Conservation (phyloP, 2,797 vertebrate genomes). For the Allenopithecus nigroviridis region DNA sequence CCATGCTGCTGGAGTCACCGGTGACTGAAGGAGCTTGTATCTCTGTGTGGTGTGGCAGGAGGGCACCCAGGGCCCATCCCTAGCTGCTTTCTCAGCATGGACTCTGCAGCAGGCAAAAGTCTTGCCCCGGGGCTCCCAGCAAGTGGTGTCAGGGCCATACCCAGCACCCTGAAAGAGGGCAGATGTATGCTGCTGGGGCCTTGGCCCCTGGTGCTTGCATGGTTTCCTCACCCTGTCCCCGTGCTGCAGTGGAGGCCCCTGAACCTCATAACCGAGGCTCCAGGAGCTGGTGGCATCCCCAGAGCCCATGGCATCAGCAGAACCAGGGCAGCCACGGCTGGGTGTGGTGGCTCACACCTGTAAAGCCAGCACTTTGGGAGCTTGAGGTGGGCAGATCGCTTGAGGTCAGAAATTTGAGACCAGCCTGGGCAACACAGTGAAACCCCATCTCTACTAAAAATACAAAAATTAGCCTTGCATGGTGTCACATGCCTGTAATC, state of each 20-base stretch:
- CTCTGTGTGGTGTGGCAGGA: neutral
- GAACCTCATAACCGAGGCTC: neutral
- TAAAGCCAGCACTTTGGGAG: neutral
- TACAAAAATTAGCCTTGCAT: neutral
- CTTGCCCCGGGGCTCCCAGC: neutral
- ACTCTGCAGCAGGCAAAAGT: too few relatives aligned
- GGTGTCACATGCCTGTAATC: neutral
- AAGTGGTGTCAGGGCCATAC: neutral
- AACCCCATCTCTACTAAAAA: neutral
- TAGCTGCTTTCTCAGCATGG: neutral
- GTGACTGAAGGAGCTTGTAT: neutral
- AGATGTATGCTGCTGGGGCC: neutral
- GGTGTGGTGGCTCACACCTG: neutral
- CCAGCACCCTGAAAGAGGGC: neutral
- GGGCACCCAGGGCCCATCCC: neutral
- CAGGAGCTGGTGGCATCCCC: neutral
- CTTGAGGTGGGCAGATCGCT: neutral
- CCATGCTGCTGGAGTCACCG: neutral
- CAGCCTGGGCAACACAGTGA: neutral
- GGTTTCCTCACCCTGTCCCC: neutral
- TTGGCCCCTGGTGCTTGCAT: accelerated
- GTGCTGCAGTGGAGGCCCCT: accelerated
- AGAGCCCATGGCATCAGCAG: neutral
- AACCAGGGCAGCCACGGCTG: too few relatives aligned
- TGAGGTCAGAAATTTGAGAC: neutral